Base-by-base conservation (phyloP, 2,113 vertebrate species). In the Chionomys nivalis region DNA sequence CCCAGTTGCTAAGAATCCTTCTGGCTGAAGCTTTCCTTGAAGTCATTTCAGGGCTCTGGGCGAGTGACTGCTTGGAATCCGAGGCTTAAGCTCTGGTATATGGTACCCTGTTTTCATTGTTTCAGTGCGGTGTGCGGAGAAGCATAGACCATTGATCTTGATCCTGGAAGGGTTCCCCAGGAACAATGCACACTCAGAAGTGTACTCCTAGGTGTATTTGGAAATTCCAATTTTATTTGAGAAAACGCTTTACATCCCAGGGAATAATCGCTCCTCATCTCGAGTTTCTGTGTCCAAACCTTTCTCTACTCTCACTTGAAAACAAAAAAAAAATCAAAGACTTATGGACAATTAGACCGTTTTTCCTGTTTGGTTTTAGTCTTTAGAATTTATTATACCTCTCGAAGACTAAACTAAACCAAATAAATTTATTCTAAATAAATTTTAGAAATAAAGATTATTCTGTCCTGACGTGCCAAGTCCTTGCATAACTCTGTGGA, bases 151-250 rank as follows among this genome's bases (percentile, higher is more conserved):
- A 70, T 0, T 77, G 58, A 73, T 86, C 72, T 92, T 52, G 23
- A n/a, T 90, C 76, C 89, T 85, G 14, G 36, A 33, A 86, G 72
- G 65, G 36, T 92, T 55, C 83, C 28, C 82, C 82, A 87, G 77
- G 7, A 95, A 70, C 73, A 95, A 66, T 77, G 95, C 81, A 33
- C 73, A 87, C 21, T 89, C 58, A 44, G 66, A 11, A 14, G 33
- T 73, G 55, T 97, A 70, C 78, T 93, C 89, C 91, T 95, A 86
- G 89, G 87, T 90, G 4, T 44, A 86, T 79, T 87, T 97, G 73
- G 12, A 91, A 91, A 63, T 66, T 91, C 63, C 91, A 83, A 65
- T 89, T 95, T 89, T 94, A 92, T 72, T 94, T 94, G 91, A 93
- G 47, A 95, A 89, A 36, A 4, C 9, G 49, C 93, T 81, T 78